These are phyloP conservation scores for Characodon lateralis DNA, from an alignment of 2,797 vertebrate species.

Conservation along the genomic window DNA sequence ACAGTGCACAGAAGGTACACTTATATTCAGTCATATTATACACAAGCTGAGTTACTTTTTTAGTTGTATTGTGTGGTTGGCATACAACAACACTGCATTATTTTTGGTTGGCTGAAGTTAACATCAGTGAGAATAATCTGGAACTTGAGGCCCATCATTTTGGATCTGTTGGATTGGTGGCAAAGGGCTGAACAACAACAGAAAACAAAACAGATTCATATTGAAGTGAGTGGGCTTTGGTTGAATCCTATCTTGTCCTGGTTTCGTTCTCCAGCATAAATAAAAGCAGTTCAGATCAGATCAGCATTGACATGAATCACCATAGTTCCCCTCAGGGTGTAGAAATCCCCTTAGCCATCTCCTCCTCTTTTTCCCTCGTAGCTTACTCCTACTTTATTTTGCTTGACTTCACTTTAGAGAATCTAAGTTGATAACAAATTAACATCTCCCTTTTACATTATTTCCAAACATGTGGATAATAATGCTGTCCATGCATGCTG, in stretches of 20 bases:
- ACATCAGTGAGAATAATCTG: constrained; percentile 9
- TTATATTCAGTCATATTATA: no score
- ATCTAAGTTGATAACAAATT: constrained; percentile 35
- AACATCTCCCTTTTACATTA: constrained; percentile 9
- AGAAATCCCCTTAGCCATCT: not conserved
- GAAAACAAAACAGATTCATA: constrained; percentile 39
- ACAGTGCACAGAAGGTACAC: no score
- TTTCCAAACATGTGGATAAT: constrained; percentile 25
- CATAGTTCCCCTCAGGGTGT: constrained; percentile 52
- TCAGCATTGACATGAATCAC: constrained; percentile 58
- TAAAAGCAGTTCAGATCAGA: constrained; percentile 61
- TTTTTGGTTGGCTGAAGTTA: constrained; percentile 22
- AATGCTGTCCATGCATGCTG: constrained; percentile 5
- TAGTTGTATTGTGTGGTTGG: not conserved
- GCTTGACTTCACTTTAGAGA: constrained; percentile 19
- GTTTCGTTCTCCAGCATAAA: constrained; percentile 53
- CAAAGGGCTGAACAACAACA: constrained; percentile 48
- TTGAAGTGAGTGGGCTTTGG: constrained; percentile 60
- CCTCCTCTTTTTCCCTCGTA: not conserved
- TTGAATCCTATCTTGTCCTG: constrained; percentile 47
- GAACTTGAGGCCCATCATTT: no score
- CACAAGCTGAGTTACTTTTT: no score
- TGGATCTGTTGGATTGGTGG: constrained; percentile 26
- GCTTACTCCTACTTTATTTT: constrained; percentile 7
- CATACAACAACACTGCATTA: constrained; percentile 2